Percentiles rank a stretch among this genome's conserved stretches.
These are phyloP conservation scores for Pollicipes pollicipes DNA, from an alignment of 1,140 invertebrate species.

Conservation along the genomic window DNA sequence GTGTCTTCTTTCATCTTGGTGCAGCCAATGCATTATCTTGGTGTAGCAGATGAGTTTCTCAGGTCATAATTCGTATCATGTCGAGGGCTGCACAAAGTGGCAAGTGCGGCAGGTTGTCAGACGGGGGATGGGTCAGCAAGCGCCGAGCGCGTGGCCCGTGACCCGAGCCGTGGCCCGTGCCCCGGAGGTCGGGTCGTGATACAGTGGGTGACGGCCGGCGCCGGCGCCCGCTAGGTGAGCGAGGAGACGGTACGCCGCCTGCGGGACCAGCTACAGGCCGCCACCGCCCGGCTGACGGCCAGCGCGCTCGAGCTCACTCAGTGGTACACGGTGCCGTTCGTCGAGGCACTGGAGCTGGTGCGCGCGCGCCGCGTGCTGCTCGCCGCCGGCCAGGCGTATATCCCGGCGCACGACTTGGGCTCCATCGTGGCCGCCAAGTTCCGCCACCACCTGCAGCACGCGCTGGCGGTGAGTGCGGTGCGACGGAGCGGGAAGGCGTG, in stretches of 20 bases:
- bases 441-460: constrained; percentile 49
- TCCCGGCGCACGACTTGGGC: constrained; percentile 63
- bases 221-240: too few relatives aligned
- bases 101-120: too few relatives aligned
- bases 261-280: background rate
- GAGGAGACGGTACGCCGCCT: background rate
- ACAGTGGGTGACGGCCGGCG: too few relatives aligned
- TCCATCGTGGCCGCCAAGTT: constrained; percentile 63
- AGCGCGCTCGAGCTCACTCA: background rate
- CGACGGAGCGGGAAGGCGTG: background rate
- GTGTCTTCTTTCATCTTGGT: too few relatives aligned
- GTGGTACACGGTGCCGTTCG: constrained; percentile 45
- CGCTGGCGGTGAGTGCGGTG: constrained; percentile 43
- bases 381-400: constrained; percentile 67
- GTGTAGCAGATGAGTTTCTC: too few relatives aligned
- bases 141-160: too few relatives aligned
- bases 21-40: too few relatives aligned
- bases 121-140: too few relatives aligned
- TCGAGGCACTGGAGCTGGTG: constrained; percentile 71
- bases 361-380: constrained; percentile 58
- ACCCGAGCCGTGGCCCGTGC: background rate
- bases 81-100: too few relatives aligned
- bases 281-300: background rate
- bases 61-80: too few relatives aligned
- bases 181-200: background rate